Conservation (phyloP, 2,888 invertebrate genomes). For the Ormyrus pomaceus region DNA sequence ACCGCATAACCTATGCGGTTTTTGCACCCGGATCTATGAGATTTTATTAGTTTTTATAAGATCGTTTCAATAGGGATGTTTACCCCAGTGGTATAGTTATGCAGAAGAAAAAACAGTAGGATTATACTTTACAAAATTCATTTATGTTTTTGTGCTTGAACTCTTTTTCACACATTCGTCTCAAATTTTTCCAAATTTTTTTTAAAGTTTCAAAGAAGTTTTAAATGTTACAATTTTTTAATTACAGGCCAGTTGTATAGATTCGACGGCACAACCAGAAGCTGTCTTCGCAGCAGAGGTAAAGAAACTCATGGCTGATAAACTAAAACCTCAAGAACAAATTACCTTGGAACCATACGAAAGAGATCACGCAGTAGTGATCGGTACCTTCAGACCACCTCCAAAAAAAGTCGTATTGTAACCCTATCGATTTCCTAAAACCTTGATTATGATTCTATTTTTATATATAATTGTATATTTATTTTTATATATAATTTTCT, state of each 20-base stretch:
- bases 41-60: too few relatives aligned
- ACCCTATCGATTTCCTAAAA: too few relatives aligned
- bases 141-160: neutral
- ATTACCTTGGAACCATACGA: constrained; percentile 99
- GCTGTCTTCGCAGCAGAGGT: constrained; percentile 99
- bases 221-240: neutral
- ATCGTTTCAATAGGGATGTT: too few relatives aligned
- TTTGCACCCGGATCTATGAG: too few relatives aligned
- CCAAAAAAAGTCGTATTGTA: constrained; percentile 75
- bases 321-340: constrained; percentile 98
- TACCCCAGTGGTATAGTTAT: constrained; percentile 46
- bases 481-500: too few relatives aligned
- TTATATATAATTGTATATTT: too few relatives aligned
- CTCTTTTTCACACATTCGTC: constrained; percentile 17
- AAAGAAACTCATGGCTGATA: constrained; percentile 95
- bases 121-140: constrained; percentile 15
- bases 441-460: too few relatives aligned
- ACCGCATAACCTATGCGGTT: too few relatives aligned
- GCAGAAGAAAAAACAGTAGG: constrained; percentile 36
- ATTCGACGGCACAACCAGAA: constrained; percentile 98
- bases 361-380: constrained; percentile 98
- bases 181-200: too few relatives aligned
- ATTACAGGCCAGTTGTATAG: constrained; percentile 95
- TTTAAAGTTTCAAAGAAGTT: too few relatives aligned
- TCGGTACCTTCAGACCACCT: constrained; percentile 92